Conservation (phyloP, 2,797 vertebrate species). For the Odontamblyopus lacepedii region DNA sequence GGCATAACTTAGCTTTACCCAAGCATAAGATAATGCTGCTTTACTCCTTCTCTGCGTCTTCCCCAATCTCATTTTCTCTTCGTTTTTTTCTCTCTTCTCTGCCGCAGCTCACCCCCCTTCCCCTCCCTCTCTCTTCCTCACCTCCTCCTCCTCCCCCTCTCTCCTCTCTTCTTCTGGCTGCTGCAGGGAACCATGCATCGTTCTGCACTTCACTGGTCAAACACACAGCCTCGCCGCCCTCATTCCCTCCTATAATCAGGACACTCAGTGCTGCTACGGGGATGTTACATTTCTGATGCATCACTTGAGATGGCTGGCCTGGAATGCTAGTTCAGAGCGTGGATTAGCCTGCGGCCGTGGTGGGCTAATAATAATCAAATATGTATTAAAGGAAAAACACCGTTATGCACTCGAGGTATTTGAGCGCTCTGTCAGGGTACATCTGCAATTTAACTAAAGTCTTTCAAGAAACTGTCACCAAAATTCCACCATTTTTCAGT, state of each 20-base stretch:
- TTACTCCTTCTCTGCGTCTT: conserved; percentile 44
- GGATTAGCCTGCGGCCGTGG: conserved; percentile 56
- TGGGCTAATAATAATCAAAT: conserved; percentile 39
- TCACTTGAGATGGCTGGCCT: conserved; percentile 73
- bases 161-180: conserved; percentile 34
- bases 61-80: conserved; percentile 47
- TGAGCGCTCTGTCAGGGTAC: conserved; percentile 14
- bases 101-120: conserved; percentile 47
- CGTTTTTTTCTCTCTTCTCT: conserved; percentile 46
- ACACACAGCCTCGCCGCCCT: conserved; percentile 72
- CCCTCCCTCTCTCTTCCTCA: conserved; percentile 39
- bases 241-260: conserved; percentile 76
- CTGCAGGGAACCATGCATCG: conserved; percentile 74
- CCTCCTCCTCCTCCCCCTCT: conserved; percentile 21
- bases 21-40: conserved; percentile 45
- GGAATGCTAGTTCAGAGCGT: conserved; percentile 63
- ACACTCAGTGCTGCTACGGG: conserved; percentile 70
- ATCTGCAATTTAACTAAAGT: not conserved
- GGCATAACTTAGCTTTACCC: conserved; percentile 38
- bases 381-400: conserved; percentile 8
- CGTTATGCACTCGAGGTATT: conserved; percentile 50
- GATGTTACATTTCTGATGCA: conserved; percentile 76
- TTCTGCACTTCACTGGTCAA: conserved; percentile 76
- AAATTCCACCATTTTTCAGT: not conserved
- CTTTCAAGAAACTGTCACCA: not conserved